These are phyloP conservation scores for Sterna hirundo DNA, from an alignment of 2,113 vertebrate species.

Conservation along the genomic window DNA sequence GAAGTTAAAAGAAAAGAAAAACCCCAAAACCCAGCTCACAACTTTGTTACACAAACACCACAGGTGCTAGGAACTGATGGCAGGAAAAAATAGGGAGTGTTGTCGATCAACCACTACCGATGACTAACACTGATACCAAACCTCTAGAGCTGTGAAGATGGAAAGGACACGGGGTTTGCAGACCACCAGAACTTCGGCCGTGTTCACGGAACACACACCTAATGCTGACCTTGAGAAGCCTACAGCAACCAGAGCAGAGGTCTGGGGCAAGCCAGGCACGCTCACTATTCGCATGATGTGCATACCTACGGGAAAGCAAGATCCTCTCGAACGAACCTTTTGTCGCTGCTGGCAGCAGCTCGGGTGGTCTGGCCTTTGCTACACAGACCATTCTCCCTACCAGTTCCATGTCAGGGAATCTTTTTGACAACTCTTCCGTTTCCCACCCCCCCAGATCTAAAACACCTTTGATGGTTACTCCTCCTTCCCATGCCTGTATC, in stretches of 20 bases:
- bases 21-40: background rate
- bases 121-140: background rate
- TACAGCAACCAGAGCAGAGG: background rate
- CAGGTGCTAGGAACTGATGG: background rate
- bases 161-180: background rate
- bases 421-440: background rate
- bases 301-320: background rate
- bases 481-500: background rate
- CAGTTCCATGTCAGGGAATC: background rate
- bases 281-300: background rate
- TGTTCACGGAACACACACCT: background rate
- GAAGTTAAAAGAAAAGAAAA: background rate
- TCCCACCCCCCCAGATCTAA: background rate
- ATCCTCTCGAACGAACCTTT: background rate
- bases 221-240: background rate
- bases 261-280: background rate
- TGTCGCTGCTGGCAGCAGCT: background rate
- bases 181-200: background rate
- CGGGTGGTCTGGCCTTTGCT: background rate
- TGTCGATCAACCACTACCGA: fast-evolving
- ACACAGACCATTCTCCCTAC: background rate
- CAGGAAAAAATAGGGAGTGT: background rate
- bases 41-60: background rate
- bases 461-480: background rate
- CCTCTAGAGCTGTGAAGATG: background rate